A percentile compares a stretch with the other conserved stretches of the same genome.
Conservation (phyloP, 1,140 invertebrate species). For the Drosophila nebulosa region DNA sequence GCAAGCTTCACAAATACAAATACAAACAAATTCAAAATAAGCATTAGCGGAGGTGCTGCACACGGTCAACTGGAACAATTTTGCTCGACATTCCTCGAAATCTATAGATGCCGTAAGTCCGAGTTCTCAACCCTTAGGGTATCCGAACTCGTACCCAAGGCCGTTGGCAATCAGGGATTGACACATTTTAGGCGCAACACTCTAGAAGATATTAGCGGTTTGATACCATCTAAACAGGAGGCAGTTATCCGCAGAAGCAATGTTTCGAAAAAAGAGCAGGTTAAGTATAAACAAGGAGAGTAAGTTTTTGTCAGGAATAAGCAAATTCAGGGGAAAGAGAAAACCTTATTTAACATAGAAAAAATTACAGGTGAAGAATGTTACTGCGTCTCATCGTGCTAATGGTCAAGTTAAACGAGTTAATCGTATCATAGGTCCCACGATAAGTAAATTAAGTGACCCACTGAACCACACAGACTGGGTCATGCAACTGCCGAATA, state of each 20-base stretch:
- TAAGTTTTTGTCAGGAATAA: not conserved
- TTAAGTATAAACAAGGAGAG: not conserved
- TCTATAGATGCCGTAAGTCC: conserved; percentile 2
- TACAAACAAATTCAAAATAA: too few species aligned
- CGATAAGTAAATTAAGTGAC: too few species aligned
- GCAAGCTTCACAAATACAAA: too few species aligned
- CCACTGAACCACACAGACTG: too few species aligned
- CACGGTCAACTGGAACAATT: conserved; percentile 1
- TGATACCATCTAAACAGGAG: not conserved
- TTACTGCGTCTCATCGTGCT: too few species aligned
- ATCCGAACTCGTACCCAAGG: not conserved
- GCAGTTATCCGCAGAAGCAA: not conserved
- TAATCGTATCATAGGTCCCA: too few species aligned
- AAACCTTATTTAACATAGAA: not conserved
- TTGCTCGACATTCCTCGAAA: conserved; percentile 8
- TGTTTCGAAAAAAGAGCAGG: not conserved
- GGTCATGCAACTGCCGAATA: too few species aligned
- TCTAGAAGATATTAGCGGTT: not conserved
- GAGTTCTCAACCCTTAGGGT: not conserved
- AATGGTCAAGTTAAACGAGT: too few species aligned
- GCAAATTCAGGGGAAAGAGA: not conserved
- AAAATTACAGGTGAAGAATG: not conserved
- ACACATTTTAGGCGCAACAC: too few species aligned
- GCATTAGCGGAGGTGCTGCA: too few species aligned
- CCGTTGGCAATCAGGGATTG: not conserved